phyloP scores from a whole-genome alignment of 2,113 vertebrate genomes.

The Jacana jacana region DNA sequence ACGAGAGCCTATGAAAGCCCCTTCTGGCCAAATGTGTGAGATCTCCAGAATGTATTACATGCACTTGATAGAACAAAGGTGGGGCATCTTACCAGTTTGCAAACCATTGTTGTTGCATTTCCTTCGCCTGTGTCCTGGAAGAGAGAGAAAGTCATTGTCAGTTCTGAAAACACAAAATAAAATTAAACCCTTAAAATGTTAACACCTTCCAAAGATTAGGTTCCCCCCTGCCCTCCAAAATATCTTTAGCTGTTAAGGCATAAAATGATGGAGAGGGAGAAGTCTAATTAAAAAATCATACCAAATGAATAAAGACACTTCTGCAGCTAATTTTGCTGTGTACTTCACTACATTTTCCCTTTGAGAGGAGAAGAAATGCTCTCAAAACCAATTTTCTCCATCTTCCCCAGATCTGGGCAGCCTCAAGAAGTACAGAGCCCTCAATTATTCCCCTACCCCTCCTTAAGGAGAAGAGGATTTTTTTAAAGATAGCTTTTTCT shows the following conservation, averaged over 20 bases:
- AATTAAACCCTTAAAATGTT: neutral
- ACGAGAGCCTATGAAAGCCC: neutral
- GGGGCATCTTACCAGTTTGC: constrained; percentile 41
- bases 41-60: neutral
- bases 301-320: neutral
- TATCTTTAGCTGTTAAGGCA: neutral
- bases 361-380: neutral
- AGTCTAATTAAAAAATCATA: neutral
- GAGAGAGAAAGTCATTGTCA: neutral
- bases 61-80: neutral
- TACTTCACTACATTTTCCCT: neutral
- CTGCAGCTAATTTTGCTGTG: neutral
- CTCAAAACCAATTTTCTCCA: neutral
- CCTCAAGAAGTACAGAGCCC: neutral
- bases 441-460: neutral
- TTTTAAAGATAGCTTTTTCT: neutral
- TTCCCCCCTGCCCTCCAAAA: neutral
- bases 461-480: neutral
- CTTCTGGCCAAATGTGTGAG: neutral
- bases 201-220: neutral
- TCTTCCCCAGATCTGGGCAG: neutral
- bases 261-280: neutral
- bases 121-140: constrained; percentile 8
- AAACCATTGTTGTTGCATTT: neutral
- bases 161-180: neutral